Conservation (phyloP, 2,113 vertebrate genomes). For the Aphyosemion australe region DNA sequence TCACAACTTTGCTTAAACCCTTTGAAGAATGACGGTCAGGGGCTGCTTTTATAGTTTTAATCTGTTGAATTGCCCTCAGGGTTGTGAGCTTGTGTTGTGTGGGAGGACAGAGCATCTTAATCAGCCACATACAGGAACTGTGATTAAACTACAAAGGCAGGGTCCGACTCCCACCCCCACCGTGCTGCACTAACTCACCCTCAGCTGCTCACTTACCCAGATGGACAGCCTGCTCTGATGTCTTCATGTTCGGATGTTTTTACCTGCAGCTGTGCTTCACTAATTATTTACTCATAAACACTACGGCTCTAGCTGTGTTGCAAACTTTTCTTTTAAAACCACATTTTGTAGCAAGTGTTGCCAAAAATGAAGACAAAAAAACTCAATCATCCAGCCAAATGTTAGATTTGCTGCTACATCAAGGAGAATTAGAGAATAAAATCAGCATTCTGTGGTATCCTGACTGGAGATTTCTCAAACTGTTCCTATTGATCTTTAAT, state of each 20-base stretch:
- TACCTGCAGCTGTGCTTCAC: constrained; percentile 57
- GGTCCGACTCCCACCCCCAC: constrained; percentile 6
- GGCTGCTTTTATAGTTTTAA: constrained; percentile 68
- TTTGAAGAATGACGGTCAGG: constrained; percentile 35
- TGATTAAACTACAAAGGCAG: constrained; percentile 45
- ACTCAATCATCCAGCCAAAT: constrained; percentile 4
- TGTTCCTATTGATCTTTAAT: constrained; percentile 61
- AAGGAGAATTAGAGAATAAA: constrained; percentile 34
- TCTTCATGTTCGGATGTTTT: constrained; percentile 65
- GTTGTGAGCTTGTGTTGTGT: constrained; percentile 66
- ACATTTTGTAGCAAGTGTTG: not conserved
- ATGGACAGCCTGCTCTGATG: constrained; percentile 62
- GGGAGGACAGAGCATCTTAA: constrained; percentile 34
- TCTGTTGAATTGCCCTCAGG: constrained; percentile 68
- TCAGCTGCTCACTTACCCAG: constrained; percentile 69
- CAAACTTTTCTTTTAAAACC: too few species aligned
- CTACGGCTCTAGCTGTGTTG: constrained; percentile 43
- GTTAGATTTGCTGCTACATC: constrained; percentile 45
- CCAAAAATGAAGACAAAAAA: constrained; percentile 40
- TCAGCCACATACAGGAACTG: constrained; percentile 37
- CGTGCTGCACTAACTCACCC: constrained; percentile 16
- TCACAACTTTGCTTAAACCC: constrained; percentile 58
- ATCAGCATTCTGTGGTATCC: constrained; percentile 14
- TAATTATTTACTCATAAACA: constrained; percentile 55
- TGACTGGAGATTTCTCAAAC: constrained; percentile 41